Conservation (phyloP, 2,113 vertebrate genomes). For the Albula goreensis region DNA sequence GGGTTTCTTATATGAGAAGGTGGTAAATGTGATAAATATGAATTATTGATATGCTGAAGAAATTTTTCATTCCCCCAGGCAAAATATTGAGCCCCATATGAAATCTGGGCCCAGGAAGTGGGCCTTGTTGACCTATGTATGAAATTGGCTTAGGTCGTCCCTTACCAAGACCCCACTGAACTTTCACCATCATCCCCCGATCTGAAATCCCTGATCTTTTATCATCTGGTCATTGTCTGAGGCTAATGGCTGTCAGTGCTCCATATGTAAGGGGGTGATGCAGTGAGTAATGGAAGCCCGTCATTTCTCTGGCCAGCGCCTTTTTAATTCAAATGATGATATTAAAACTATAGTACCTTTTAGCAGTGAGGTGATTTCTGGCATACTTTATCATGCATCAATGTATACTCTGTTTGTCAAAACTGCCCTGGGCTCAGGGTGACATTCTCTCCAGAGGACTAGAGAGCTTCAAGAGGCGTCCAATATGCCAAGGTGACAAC, state of each 20-base stretch:
- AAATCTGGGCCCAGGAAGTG: too few species aligned
- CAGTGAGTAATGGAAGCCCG: conserved; percentile 99
- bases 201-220: conserved; percentile 94
- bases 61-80: too few species aligned
- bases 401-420: conserved; percentile 99
- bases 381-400: conserved; percentile 99
- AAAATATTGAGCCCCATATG: too few species aligned
- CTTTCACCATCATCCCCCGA: conserved; percentile 99
- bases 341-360: conserved; percentile 99
- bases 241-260: conserved; percentile 98
- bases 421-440: conserved; percentile 98
- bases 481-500: conserved; percentile 98
- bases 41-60: too few species aligned
- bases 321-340: conserved; percentile 99
- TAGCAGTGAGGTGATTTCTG: conserved; percentile 99
- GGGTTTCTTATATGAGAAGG: too few species aligned
- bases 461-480: conserved; percentile 92
- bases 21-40: too few species aligned
- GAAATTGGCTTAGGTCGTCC: conserved; percentile 48
- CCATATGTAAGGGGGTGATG: conserved; percentile 98
- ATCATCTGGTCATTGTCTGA: conserved; percentile 99
- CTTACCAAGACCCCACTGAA: conserved; percentile 87
- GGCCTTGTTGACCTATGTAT: too few species aligned
- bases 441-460: conserved; percentile 98
- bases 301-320: conserved; percentile 99